Base-by-base conservation (phyloP, 2,888 invertebrate genomes). In the Pilophorus perplexus region DNA sequence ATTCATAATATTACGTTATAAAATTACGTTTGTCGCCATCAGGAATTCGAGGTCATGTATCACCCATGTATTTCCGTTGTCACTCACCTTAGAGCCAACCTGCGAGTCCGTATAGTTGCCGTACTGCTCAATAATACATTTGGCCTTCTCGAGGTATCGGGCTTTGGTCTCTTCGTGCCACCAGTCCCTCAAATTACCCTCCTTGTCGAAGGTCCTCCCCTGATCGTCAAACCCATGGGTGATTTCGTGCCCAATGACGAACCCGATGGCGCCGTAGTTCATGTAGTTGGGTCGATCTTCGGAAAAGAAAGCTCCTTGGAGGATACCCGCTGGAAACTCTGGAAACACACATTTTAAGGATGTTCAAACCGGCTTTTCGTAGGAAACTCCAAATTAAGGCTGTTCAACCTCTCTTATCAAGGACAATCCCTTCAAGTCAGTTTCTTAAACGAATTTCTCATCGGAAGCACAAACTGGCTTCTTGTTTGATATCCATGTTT, bases 281-380 rank as follows among this genome's bases (percentile, higher is more conserved):
- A 93, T 89, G 77, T 93, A 95, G 71, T 86, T 86, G 0, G 94
- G 94, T 20, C 94, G 85, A 50, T 89, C 86, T 60, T 90, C 89
- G 65, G 86, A 88, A 80, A 93, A 95, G 83, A 94, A 94, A 1
- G 88, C 86, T 1, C 93, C 93, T 82, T 94, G 94, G 1, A 95
- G 81, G 70, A 94, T 93, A 70, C 93, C 94, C 72, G 94, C 94
- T 0, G 94, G 93, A 78, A 94, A 93, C 79, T 93, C 93, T 95
- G 79, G 46, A 74, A 60, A n/a, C n/a, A n/a, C n/a, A n/a, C n/a
- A 33, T 18, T 6, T n/a, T n/a, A n/a, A n/a, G n/a, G n/a, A n/a
- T n/a, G n/a, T n/a, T n/a, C n/a, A n/a, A n/a, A n/a, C n/a, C n/a
- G n/a, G n/a, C n/a, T n/a, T n/a, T n/a, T n/a, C n/a, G n/a, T n/a